Evolutionary conservation across 1,140 invertebrate species (phyloP), one percentile per base, ranked within the genome.

Genomic region (Drosophila repletoides): DNA sequence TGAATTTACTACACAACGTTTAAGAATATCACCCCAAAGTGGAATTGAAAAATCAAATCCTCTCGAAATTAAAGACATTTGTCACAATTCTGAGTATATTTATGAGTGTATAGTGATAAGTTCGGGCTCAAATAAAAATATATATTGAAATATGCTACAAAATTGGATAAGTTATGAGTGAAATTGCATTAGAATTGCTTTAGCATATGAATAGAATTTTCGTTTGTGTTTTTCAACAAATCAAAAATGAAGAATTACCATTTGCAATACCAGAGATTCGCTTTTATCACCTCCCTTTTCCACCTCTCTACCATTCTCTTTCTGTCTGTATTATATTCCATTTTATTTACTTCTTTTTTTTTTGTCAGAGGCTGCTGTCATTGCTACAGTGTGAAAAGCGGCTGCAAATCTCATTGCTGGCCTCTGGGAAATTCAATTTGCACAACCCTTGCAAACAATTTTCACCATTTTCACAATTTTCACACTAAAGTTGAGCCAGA

Each of bases 401-500:
- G 9, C 28, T 22, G 7, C 2, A 46, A 46, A 26, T 49, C 45
- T 60, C 17, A 41, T 22, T 40, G 33, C 45, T 61, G 34, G 34
- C 46, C 56, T 29, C 10, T 61, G 59, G 59, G 48, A 63, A 63
- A 63, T 63, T 63, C 36, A 63, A 63, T 63, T 63, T 63, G 38
- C 36, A 21, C 48, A 26, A 61, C 46, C 46, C 58, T 61, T 61
- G 49, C 33, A 31, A 66, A 66, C 15, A 52, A 56, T 68, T 68
- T 73, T 73, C 49, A 45, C 72, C 61, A 43, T 33, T 56, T 58
- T 45, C 53, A 59, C 31, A 41, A 61, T 53, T 76, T 76, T 76
- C 73, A 60, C 73, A 66, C 73, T 56, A 68, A 76, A 73, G 71
- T 66, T 72, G 61, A 52, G 53, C 46, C 46, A 53, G 46, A 66